Base-by-base conservation (phyloP, 2,888 invertebrate genomes). In the Drosophila affinis region DNA sequence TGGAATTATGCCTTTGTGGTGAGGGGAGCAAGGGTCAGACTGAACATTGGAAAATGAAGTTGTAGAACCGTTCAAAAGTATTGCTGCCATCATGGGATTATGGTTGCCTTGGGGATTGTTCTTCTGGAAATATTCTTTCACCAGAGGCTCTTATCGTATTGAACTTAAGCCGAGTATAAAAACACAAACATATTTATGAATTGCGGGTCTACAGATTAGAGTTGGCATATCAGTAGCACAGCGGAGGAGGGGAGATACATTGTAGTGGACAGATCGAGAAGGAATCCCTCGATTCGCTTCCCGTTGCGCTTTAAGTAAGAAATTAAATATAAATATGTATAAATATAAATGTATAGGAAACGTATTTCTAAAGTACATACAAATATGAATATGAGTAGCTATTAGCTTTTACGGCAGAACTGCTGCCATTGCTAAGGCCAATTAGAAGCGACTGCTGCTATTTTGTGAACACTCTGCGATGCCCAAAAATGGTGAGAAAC, bases 121-220 rank as follows among this genome's bases (percentile, higher is more conserved):
- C 48, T 62, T 18, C 7, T 14, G 9, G 9, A 67, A 49, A 34
- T 48, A 57, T 46, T 63, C 56, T n/a, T 46, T 18, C 29, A 9
- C 45, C 56, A 21, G 27, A 56, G 17, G 24, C 24, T 52, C 78
- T 68, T 68, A 45, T 69, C 70, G 46, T 29, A 52, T 9, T 56
- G 58, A 39, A 69, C 64, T 64, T 47, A 53, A 64, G 51, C 62
- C 62, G 12, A 18, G 55, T 49, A 52, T 61, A 61, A 49, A 56
- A 45, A 46, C 51, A 54, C 55, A 60, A 67, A 68, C 12, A 71
- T 64, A 68, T 75, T 81, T 81, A 76, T 72, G 65, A 62, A 72
- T 69, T 64, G 60, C 55, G 29, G n/a, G 56, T 34, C 49, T 34
- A 17, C 44, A 56, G 69, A 67, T 68, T 68, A 58, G 45, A 63